Percentiles rank a stretch among this genome's conserved stretches.
These are phyloP conservation scores for Sarcophaga caerulescens DNA, from an alignment of 2,888 invertebrate genomes.

Conservation along the genomic window DNA sequence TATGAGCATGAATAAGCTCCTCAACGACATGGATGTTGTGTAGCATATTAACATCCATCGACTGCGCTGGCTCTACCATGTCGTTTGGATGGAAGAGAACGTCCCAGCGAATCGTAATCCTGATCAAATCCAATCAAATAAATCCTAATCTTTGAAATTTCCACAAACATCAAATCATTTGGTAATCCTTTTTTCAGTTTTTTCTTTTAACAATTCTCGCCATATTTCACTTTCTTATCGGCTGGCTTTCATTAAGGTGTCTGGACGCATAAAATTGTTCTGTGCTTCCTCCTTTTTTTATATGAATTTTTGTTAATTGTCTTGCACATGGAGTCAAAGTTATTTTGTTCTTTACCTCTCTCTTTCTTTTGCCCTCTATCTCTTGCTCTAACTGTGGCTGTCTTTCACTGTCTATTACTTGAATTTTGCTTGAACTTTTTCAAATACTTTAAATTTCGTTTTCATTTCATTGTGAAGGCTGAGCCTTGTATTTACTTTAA, in stretches of 20 bases:
- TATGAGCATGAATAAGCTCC: no score
- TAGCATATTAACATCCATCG: no score
- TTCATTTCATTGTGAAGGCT: slow-evolving; percentile 48
- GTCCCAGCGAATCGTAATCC: no score
- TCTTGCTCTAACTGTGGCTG: no score
- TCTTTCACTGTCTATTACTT: no score
- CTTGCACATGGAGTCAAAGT: slow-evolving; percentile 76
- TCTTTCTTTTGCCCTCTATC: not conserved
- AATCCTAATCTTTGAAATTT: not conserved
- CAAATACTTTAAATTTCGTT: not conserved
- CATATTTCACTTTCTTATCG: slow-evolving; percentile 77
- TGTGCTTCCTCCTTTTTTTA: slow-evolving; percentile 66
- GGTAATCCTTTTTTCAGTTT: slow-evolving; percentile 34
- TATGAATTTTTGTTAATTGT: slow-evolving; percentile 74
- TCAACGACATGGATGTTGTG: no score
- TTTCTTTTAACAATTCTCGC: slow-evolving; percentile 45
- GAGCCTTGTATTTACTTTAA: slow-evolving; percentile 37
- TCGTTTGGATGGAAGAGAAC: no score
- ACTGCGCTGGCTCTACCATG: no score
- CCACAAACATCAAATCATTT: not conserved
- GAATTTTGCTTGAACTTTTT: not conserved
- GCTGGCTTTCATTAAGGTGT: slow-evolving; percentile 77
- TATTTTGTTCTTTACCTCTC: slow-evolving; percentile 22
- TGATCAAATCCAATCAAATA: no score
- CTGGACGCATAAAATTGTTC: slow-evolving; percentile 72